phyloP scores from a whole-genome alignment of 2,113 vertebrate species.

The Brachyistius frenatus region DNA sequence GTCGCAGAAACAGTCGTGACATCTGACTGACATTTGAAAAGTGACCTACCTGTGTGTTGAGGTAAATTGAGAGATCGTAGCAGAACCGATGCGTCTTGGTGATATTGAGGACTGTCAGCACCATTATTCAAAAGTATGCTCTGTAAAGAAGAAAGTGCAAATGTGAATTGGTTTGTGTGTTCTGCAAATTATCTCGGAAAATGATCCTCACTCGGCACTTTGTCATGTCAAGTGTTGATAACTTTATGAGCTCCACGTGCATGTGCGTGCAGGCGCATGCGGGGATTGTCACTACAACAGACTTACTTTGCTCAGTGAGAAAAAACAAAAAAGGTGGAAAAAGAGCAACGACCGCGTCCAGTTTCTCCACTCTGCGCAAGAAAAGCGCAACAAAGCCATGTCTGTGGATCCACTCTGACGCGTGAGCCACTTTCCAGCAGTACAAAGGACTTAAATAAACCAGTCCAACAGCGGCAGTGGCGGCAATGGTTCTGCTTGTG shows the following conservation, averaged over 20 bases:
- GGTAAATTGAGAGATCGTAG: conserved; percentile 76
- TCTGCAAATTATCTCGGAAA: conserved; percentile 19
- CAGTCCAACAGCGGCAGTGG: conserved; percentile 20
- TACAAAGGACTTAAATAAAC: background rate
- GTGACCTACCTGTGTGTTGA: conserved; percentile 74
- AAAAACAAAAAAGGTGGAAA: conserved; percentile 65
- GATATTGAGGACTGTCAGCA: conserved; percentile 30
- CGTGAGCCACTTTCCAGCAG: background rate
- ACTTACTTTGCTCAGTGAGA: conserved; percentile 73
- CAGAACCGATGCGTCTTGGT: conserved; percentile 48
- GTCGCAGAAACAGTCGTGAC: background rate
- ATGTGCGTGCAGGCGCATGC: conserved; percentile 15
- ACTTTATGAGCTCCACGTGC: conserved; percentile 39
- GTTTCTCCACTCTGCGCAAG: conserved; percentile 28
- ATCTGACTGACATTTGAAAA: background rate
- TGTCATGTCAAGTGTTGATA: conserved; percentile 24
- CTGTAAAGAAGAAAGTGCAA: conserved; percentile 46
- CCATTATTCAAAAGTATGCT: conserved; percentile 29
- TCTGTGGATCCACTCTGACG: conserved; percentile 47
- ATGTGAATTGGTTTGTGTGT: background rate
- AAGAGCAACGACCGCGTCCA: conserved; percentile 34
- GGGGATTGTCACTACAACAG: background rate
- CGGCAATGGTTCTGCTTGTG: conserved; percentile 4
- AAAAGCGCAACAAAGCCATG: conserved; percentile 58
- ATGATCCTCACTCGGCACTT: background rate